Percentiles rank a stretch among this genome's conserved stretches.
Evolutionary conservation across 2,797 vertebrate species (phyloP).

Genomic region (Pteropus rufus): DNA sequence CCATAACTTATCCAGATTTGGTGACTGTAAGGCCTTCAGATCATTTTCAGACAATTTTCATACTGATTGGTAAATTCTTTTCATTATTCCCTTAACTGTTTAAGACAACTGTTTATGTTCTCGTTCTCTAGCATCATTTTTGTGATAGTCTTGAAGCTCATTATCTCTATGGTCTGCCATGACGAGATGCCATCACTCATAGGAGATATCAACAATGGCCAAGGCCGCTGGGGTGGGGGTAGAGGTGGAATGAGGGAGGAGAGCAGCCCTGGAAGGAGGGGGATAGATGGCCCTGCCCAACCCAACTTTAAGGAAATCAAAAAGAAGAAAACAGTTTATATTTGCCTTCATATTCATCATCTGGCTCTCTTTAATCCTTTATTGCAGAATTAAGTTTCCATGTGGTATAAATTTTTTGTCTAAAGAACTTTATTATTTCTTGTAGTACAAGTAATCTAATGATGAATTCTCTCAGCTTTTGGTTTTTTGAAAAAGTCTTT

Average conservation of each 20-base stretch:
- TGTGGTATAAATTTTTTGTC: not conserved
- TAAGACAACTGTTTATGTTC: not conserved
- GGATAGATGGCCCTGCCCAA: not conserved
- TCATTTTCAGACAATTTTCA: conserved; percentile 96
- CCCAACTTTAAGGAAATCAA: not conserved
- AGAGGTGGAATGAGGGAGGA: not conserved
- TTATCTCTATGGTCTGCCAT: not conserved
- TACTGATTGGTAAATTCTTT: conserved; percentile 97
- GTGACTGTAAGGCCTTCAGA: conserved; percentile 89
- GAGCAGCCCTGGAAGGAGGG: not conserved
- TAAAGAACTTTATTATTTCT: not conserved
- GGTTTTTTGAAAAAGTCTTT: not conserved
- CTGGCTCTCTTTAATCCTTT: not conserved
- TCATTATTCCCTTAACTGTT: conserved; percentile 90
- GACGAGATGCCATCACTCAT: not conserved
- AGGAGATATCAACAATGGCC: not conserved
- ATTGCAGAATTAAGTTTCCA: not conserved
- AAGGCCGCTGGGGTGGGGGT: not conserved
- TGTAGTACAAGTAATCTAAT: not conserved
- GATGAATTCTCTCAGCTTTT: not conserved
- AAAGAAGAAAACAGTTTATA: not conserved
- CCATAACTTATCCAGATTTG: conserved; percentile 86
- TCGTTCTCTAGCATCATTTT: not conserved
- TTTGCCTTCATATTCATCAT: not conserved
- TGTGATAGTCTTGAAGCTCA: not conserved